phyloP scores from a whole-genome alignment of 2,888 invertebrate genomes.

The Andrena haemorrhoa region DNA sequence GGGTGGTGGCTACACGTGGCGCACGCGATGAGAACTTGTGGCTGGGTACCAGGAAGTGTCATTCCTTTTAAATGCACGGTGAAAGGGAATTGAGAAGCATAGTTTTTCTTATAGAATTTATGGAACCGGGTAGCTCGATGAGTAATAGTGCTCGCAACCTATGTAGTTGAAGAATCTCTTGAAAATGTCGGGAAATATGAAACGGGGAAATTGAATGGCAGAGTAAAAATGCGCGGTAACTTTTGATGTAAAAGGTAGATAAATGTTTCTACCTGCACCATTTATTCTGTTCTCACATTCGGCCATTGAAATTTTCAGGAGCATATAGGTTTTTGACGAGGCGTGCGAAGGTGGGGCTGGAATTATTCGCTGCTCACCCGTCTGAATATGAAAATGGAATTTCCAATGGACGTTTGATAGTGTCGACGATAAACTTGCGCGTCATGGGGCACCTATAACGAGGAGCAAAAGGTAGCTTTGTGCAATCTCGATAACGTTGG shows the following conservation, averaged over 20 bases:
- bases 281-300: no score
- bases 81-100: background rate
- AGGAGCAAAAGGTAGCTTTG: conserved; percentile 1
- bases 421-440: conserved; percentile 5
- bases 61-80: background rate
- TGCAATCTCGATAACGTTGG: conserved; percentile 24
- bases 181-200: no score
- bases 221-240: no score
- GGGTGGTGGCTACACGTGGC: background rate
- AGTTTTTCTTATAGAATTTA: background rate
- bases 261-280: no score
- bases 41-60: background rate
- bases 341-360: no score
- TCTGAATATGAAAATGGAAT: background rate
- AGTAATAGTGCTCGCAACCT: no score
- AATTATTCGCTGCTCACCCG: no score
- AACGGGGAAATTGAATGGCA: no score
- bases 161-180: no score
- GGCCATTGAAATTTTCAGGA: no score
- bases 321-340: no score
- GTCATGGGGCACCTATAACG: background rate
- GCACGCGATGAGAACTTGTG: background rate
- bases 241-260: no score
- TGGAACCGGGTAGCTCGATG: background rate
- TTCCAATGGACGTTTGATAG: background rate